phyloP scores from a whole-genome alignment of 2,888 invertebrate species.

The Itoplectis maculator region DNA sequence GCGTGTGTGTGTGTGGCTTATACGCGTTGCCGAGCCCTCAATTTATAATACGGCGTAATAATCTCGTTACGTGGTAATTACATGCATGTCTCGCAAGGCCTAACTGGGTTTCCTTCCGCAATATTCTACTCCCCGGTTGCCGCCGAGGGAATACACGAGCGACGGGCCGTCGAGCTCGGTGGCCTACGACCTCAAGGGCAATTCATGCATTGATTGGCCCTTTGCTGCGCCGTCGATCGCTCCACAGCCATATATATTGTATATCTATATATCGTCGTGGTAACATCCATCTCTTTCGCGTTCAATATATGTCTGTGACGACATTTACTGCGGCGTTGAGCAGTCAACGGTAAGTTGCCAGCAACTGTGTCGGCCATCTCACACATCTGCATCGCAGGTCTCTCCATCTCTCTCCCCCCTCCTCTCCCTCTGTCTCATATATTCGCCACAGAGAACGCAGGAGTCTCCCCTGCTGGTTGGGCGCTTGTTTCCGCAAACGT shows the following conservation, averaged over 20 bases:
- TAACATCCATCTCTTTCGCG: neutral
- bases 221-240: neutral
- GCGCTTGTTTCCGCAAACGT: slow-evolving; percentile 5
- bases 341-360: neutral
- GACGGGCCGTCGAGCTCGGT: slow-evolving; percentile 9
- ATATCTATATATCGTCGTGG: neutral
- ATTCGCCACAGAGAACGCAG: neutral
- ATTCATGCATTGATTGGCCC: slow-evolving; percentile 4
- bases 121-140: slow-evolving; percentile 37
- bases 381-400: neutral
- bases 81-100: slow-evolving; percentile 44
- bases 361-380: neutral
- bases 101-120: slow-evolving; percentile 51
- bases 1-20: neutral
- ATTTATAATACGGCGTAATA: slow-evolving; percentile 51
- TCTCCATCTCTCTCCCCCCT: neutral
- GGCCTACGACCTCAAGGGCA: neutral
- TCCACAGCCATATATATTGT: too few relatives aligned
- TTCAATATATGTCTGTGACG: slow-evolving; percentile 1
- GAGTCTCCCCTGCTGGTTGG: neutral
- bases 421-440: slow-evolving; percentile 1
- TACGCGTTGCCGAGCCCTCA: neutral
- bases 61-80: slow-evolving; percentile 52
- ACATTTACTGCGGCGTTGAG: neutral
- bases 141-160: neutral